These are phyloP conservation scores for Andrena bicolor DNA, from an alignment of 2,888 invertebrate species.

Conservation along the genomic window DNA sequence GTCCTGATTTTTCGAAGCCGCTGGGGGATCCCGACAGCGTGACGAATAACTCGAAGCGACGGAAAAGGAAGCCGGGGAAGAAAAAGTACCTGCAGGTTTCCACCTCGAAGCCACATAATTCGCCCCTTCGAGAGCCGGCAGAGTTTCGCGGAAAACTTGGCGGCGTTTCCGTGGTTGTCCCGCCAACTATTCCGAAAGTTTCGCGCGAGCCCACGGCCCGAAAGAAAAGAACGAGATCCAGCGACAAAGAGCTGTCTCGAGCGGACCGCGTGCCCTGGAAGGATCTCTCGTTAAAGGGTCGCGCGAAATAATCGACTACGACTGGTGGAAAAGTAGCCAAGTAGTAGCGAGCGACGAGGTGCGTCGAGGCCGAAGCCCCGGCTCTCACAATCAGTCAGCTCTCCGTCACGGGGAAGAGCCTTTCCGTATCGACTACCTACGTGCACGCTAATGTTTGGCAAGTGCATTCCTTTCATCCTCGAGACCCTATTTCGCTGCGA, in stretches of 20 bases:
- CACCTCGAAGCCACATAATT: constrained; percentile 68
- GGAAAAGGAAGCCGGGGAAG: constrained; percentile 56
- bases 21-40: constrained; percentile 41
- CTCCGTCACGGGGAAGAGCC: background rate
- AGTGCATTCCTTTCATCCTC: constrained; percentile 68
- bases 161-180: constrained; percentile 63
- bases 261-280: background rate
- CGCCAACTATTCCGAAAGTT: constrained; percentile 62
- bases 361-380: background rate
- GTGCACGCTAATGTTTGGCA: constrained; percentile 66
- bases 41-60: constrained; percentile 55
- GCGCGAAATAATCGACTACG: constrained; percentile 7
- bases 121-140: constrained; percentile 63
- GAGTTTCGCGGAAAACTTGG: constrained; percentile 70
- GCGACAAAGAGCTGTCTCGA: constrained; percentile 10
- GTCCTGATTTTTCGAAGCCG: constrained; percentile 17
- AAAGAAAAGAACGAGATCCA: background rate
- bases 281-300: constrained; percentile 4
- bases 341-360: constrained; percentile 20
- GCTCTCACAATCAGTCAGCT: too few species aligned
- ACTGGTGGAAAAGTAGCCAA: constrained; percentile 3
- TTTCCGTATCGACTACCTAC: constrained; percentile 40
- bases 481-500: constrained; percentile 65
- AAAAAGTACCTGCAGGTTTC: constrained; percentile 25
- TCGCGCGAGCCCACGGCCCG: constrained; percentile 22